A percentile compares a stretch with the other conserved stretches of the same genome.
These are phyloP conservation scores for Eurypyga helias DNA, from an alignment of 2,113 vertebrate genomes.

Conservation along the genomic window DNA sequence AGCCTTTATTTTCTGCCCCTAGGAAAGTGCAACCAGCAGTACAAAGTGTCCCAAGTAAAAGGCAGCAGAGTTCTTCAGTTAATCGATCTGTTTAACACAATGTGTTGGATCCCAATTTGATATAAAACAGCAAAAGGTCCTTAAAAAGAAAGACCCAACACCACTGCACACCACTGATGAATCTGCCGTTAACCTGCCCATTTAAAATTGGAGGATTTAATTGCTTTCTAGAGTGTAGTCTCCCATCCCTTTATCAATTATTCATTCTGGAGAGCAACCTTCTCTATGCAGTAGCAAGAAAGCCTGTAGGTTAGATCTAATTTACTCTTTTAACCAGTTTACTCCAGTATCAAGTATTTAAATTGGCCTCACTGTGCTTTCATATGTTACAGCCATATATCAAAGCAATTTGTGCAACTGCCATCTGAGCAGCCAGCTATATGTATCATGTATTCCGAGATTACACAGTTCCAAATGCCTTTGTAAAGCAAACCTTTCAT, in stretches of 20 bases:
- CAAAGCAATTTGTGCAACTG: conserved; percentile 83
- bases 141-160: background rate
- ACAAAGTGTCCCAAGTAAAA: background rate
- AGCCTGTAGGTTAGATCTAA: conserved; percentile 68
- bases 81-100: conserved; percentile 20
- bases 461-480: conserved; percentile 80
- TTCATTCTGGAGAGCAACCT: conserved; percentile 56
- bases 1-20: background rate
- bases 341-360: conserved; percentile 75
- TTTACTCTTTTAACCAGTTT: conserved; percentile 74
- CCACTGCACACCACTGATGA: background rate
- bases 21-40: background rate
- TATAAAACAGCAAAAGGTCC: background rate
- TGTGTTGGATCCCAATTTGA: background rate
- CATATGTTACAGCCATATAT: conserved; percentile 74
- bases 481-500: conserved; percentile 86
- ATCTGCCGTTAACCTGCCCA: conserved; percentile 30
- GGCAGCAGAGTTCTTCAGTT: conserved; percentile 14
- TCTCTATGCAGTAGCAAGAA: conserved; percentile 14
- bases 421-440: conserved; percentile 75
- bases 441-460: conserved; percentile 83
- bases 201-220: conserved; percentile 64
- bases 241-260: conserved; percentile 65
- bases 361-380: conserved; percentile 73
- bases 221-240: conserved; percentile 49